These are phyloP conservation scores for Anguilla marmorata DNA, from an alignment of 2,797 vertebrate genomes.

Conservation along the genomic window DNA sequence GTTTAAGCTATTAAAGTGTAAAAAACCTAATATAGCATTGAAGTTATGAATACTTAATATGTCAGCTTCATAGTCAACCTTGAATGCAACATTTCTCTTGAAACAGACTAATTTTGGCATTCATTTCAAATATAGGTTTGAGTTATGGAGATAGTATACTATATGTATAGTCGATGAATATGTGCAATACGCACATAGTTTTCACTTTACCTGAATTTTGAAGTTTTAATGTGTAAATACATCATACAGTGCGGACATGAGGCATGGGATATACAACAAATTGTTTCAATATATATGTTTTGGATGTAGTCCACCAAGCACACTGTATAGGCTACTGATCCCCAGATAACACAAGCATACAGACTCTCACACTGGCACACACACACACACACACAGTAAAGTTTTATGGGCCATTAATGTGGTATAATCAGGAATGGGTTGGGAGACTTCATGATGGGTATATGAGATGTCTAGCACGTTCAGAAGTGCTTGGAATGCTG, in stretches of 20 bases:
- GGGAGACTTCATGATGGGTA: neutral
- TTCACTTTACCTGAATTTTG: neutral
- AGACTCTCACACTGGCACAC: neutral
- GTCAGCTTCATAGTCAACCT: neutral
- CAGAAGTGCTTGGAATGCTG: neutral
- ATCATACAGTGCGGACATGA: neutral
- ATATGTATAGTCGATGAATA: neutral
- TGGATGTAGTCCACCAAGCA: neutral
- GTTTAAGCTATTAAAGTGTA: neutral
- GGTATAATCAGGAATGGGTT: neutral
- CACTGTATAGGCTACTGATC: neutral
- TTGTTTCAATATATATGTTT: neutral
- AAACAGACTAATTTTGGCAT: neutral
- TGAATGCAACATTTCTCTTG: slow-evolving; percentile 2
- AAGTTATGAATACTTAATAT: neutral
- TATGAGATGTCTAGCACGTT: neutral
- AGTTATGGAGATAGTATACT: neutral
- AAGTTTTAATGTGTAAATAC: neutral
- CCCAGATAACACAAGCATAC: neutral
- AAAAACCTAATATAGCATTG: neutral
- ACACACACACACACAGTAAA: neutral
- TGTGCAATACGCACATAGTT: neutral
- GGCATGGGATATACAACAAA: neutral
- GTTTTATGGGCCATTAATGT: neutral
- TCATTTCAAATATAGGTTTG: neutral